Conservation (phyloP, 2,797 vertebrate genomes). For the Oreochromis mossambicus region DNA sequence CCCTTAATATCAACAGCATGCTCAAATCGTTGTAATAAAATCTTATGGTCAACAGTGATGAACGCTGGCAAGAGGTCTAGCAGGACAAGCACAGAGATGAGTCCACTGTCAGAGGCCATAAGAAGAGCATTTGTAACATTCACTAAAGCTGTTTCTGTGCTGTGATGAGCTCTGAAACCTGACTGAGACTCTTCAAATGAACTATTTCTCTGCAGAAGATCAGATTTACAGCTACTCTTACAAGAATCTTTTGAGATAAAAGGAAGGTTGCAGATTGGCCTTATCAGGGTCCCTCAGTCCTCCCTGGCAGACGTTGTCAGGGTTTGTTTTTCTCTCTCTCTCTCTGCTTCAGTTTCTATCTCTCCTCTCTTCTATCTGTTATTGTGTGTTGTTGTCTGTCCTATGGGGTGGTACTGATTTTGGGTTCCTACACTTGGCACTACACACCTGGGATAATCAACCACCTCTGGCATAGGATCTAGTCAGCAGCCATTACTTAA, state of each 20-base stretch:
- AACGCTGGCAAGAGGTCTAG: background rate
- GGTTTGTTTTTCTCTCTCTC: background rate
- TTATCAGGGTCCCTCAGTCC: background rate
- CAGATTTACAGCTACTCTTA: background rate
- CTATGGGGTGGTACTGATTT: background rate
- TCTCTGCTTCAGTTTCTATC: background rate
- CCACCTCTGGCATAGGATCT: background rate
- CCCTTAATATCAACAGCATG: background rate
- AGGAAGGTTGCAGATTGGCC: background rate
- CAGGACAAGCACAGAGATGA: background rate
- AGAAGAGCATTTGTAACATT: background rate
- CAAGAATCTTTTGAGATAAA: background rate
- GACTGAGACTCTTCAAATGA: background rate
- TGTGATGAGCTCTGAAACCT: background rate
- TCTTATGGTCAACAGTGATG: background rate
- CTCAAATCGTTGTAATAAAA: background rate
- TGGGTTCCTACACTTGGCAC: background rate
- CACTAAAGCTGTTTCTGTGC: background rate
- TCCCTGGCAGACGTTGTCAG: background rate
- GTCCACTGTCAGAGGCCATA: background rate
- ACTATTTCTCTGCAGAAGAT: background rate
- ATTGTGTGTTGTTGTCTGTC: background rate
- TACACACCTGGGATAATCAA: background rate
- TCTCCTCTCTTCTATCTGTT: background rate
- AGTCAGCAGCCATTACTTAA: background rate